phyloP scores from a whole-genome alignment of 1,140 invertebrate species.

The Druon quercuslanigerum region DNA sequence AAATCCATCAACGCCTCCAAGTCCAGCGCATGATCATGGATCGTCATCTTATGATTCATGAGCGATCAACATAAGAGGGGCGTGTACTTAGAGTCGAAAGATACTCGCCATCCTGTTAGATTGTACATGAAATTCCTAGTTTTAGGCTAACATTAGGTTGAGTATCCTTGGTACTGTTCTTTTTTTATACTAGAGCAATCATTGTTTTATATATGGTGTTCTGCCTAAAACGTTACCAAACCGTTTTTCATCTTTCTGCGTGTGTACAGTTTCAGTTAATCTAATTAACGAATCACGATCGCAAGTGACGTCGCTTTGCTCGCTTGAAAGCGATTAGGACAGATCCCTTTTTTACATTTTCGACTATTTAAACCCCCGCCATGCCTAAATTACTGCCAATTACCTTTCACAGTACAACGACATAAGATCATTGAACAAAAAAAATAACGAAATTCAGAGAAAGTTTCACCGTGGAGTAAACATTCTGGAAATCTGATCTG shows the following conservation, averaged over 20 bases:
- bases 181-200: neutral
- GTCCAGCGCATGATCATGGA: conserved; percentile 83
- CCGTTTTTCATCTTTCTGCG: neutral
- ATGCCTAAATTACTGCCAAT: conserved; percentile 18
- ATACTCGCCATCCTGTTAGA: conserved; percentile 16
- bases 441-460: too few species aligned
- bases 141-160: conserved; percentile 7
- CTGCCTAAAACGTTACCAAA: conserved; percentile 19
- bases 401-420: neutral
- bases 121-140: conserved; percentile 19
- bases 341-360: neutral
- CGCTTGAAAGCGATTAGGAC: conserved; percentile 9
- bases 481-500: neutral
- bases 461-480: neutral
- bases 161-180: neutral
- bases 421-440: too few species aligned
- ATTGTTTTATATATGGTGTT: neutral
- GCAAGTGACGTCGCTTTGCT: neutral
- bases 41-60: conserved; percentile 83
- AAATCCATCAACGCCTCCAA: conserved; percentile 85
- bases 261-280: conserved; percentile 10
- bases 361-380: conserved; percentile 18
- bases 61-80: conserved; percentile 35
- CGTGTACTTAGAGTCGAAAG: neutral
- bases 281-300: neutral